These are phyloP conservation scores for Coracias cyanogaster DNA, from an alignment of 2,797 vertebrate species.

Conservation along the genomic window DNA sequence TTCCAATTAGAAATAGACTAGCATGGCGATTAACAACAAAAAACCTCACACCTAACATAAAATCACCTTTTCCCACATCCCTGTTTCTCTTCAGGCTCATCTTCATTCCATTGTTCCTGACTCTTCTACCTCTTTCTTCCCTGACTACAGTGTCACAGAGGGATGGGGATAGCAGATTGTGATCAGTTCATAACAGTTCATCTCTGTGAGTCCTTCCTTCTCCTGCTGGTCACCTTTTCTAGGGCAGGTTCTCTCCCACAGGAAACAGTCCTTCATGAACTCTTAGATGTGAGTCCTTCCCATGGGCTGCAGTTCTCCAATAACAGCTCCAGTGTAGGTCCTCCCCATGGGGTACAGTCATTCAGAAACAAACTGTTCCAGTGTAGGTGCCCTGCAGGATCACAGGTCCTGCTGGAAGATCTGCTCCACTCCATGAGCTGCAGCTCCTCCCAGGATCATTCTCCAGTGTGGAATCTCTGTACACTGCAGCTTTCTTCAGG, in stretches of 20 bases:
- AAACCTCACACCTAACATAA: not conserved
- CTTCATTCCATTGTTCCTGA: not conserved
- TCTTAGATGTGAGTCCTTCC: not conserved
- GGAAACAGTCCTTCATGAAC: not conserved
- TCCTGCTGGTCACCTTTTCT: not conserved
- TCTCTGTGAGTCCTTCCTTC: not conserved
- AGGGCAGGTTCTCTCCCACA: fast-evolving
- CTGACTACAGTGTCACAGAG: not conserved
- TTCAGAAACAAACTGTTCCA: not conserved
- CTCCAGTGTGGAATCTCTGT: not conserved
- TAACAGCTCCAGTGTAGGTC: not conserved
- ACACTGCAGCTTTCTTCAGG: not conserved
- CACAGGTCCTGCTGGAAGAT: not conserved
- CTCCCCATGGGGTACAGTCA: not conserved
- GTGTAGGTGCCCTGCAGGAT: fast-evolving
- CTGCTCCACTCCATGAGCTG: not conserved
- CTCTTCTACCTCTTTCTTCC: not conserved
- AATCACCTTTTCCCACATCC: not conserved
- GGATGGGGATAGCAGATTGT: not conserved
- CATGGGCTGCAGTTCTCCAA: not conserved
- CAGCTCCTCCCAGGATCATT: not conserved
- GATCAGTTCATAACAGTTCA: fast-evolving
- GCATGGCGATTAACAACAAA: not conserved
- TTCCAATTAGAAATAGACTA: not conserved
- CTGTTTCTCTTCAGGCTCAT: not conserved